Evolutionary conservation across 2,888 invertebrate genomes (phyloP).

Genomic region (Ischnura elegans): DNA sequence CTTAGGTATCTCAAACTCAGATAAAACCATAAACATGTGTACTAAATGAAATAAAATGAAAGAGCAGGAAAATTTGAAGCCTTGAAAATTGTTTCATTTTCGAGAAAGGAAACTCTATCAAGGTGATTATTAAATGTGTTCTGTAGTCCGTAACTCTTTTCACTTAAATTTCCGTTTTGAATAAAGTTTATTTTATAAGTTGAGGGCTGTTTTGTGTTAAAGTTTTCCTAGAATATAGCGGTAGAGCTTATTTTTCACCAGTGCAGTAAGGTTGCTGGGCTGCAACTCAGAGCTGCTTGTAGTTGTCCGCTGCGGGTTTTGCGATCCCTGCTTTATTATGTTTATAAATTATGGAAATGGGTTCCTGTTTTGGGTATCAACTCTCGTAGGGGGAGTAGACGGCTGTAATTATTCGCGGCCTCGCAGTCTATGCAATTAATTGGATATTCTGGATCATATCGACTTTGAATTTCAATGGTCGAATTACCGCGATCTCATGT

Average conservation of each 20-base stretch:
- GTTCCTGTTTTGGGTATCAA: neutral
- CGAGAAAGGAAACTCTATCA: too few relatives aligned
- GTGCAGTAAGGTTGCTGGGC: neutral
- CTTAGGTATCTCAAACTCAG: too few relatives aligned
- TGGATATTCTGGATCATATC: constrained; percentile 39
- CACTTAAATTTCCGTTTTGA: too few relatives aligned
- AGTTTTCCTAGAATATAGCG: neutral
- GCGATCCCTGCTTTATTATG: neutral
- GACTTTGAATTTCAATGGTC: constrained; percentile 40
- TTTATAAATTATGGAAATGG: constrained; percentile 40
- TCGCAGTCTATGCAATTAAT: constrained; percentile 44
- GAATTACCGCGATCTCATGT: constrained; percentile 29
- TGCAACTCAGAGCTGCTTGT: neutral
- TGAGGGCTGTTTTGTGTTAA: too few relatives aligned
- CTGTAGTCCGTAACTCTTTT: too few relatives aligned
- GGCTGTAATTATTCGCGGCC: constrained; percentile 29
- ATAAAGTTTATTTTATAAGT: too few relatives aligned
- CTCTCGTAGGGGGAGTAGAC: neutral
- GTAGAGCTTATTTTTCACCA: neutral
- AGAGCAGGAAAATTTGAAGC: too few relatives aligned
- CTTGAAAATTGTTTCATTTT: too few relatives aligned
- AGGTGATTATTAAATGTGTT: too few relatives aligned
- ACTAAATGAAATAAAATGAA: too few relatives aligned
- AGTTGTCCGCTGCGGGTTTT: neutral
- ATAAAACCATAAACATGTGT: too few relatives aligned